A percentile compares a stretch with the other conserved stretches of the same genome.
Evolutionary conservation across 2,888 invertebrate species (phyloP).

Genomic region (Liposcelis brunnea): DNA sequence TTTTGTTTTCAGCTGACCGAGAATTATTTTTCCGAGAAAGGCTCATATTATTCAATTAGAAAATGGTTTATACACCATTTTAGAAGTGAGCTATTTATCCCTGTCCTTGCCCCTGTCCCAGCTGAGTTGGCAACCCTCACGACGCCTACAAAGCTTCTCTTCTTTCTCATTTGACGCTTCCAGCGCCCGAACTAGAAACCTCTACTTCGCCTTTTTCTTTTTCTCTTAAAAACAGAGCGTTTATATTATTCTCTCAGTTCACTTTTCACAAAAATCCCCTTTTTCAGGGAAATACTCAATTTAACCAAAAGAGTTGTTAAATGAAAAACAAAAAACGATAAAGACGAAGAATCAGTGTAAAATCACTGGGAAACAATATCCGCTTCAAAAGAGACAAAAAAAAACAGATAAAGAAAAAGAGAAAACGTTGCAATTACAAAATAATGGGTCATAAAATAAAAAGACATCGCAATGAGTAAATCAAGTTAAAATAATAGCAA

Average conservation of each 20-base stretch:
- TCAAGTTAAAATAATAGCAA: background rate
- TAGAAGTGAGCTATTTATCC: background rate
- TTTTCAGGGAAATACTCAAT: too few species aligned
- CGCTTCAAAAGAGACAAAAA: background rate
- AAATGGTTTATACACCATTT: background rate
- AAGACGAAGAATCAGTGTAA: too few species aligned
- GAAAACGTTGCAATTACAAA: background rate
- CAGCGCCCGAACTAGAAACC: too few species aligned
- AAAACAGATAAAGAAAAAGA: background rate
- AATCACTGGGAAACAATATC: slow-evolving; percentile 3
- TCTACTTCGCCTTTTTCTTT: background rate
- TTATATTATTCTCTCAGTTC: too few species aligned
- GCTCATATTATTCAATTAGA: background rate
- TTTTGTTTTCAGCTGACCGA: too few species aligned
- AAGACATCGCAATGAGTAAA: background rate
- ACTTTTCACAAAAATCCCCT: too few species aligned
- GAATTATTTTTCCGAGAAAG: too few species aligned
- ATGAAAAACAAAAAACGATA: too few species aligned
- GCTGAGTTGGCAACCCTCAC: background rate
- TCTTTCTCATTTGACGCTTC: too few species aligned
- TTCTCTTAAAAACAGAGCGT: background rate
- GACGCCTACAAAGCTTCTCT: background rate
- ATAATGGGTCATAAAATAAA: background rate
- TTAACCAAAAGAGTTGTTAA: too few species aligned
- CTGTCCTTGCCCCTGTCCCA: slow-evolving; percentile 2